Evolutionary conservation across 2,888 invertebrate species (phyloP).

Genomic region (Eudasyphora cyanicolor): DNA sequence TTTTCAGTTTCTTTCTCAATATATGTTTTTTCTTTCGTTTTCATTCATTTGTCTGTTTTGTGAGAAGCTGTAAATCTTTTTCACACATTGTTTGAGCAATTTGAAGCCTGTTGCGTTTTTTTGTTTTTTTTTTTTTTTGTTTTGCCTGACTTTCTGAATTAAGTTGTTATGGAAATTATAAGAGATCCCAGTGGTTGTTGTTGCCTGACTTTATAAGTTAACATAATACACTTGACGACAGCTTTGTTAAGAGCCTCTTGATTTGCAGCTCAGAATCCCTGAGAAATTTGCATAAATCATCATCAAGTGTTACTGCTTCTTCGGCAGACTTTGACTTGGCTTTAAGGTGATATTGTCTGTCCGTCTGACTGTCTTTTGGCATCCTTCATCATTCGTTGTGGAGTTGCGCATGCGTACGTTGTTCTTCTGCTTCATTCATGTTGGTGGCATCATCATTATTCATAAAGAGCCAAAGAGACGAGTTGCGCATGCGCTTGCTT

Average conservation of each 20-base stretch:
- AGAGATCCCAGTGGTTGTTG: conserved; percentile 44
- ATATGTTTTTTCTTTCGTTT: conserved; percentile 21
- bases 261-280: conserved; percentile 58
- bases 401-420: not conserved
- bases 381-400: conserved; percentile 40
- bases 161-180: conserved; percentile 66
- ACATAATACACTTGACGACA: conserved; percentile 60
- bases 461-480: conserved; percentile 38
- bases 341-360: conserved; percentile 35
- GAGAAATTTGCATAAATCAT: conserved; percentile 64
- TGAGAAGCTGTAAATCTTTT: conserved; percentile 17
- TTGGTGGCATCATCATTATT: conserved; percentile 33
- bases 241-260: conserved; percentile 51
- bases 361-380: conserved; percentile 18
- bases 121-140: not conserved
- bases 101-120: conserved; percentile 24
- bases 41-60: not conserved
- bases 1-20: not conserved
- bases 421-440: too few species aligned
- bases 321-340: conserved; percentile 18
- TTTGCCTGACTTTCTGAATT: conserved; percentile 45
- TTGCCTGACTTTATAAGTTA: too few species aligned
- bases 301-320: not conserved
- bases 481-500: conserved; percentile 48
- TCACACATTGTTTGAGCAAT: conserved; percentile 50